These are phyloP conservation scores for Cetoscarus ocellatus DNA, from an alignment of 2,797 vertebrate genomes.

Conservation along the genomic window DNA sequence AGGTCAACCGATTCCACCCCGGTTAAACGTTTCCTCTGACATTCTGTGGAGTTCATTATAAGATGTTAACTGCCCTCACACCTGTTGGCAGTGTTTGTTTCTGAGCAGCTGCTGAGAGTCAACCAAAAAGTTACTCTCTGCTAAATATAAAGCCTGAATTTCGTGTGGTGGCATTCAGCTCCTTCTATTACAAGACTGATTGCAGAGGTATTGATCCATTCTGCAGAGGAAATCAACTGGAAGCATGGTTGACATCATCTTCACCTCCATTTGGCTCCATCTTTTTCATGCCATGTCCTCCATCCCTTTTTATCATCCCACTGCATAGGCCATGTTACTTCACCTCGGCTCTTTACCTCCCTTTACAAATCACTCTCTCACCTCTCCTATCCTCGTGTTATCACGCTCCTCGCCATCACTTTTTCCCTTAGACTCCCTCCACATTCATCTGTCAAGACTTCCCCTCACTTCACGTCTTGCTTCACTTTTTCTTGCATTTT, in stretches of 20 bases:
- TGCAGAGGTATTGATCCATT: slow-evolving; percentile 64
- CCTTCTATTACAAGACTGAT: slow-evolving; percentile 61
- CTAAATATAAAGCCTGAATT: slow-evolving; percentile 28
- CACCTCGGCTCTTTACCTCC: slow-evolving; percentile 35
- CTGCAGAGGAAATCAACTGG: slow-evolving; percentile 56
- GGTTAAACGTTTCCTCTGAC: slow-evolving; percentile 28
- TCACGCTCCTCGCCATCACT: slow-evolving; percentile 34
- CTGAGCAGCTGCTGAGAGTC: slow-evolving; percentile 29
- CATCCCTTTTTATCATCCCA: slow-evolving; percentile 45
- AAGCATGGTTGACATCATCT: slow-evolving; percentile 70
- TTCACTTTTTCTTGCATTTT: slow-evolving; percentile 16
- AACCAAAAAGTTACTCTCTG: slow-evolving; percentile 24
- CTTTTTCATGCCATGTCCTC: slow-evolving; percentile 46
- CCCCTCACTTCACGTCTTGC: slow-evolving; percentile 10
- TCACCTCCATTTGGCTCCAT: slow-evolving; percentile 44
- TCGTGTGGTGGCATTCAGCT: slow-evolving; percentile 46
- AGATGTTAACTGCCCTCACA: slow-evolving; percentile 22
- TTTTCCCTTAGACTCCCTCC: slow-evolving; percentile 17
- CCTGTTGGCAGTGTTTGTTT: slow-evolving; percentile 19
- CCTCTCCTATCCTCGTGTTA: slow-evolving; percentile 26
- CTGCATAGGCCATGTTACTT: slow-evolving; percentile 34
- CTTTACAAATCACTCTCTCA: slow-evolving; percentile 48
- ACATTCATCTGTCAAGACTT: slow-evolving; percentile 28
- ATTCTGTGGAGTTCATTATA: slow-evolving; percentile 40
- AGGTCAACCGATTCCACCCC: slow-evolving; percentile 39